Evolutionary conservation across 1,140 invertebrate species (phyloP).

Genomic region (Tribolium castaneum): DNA sequence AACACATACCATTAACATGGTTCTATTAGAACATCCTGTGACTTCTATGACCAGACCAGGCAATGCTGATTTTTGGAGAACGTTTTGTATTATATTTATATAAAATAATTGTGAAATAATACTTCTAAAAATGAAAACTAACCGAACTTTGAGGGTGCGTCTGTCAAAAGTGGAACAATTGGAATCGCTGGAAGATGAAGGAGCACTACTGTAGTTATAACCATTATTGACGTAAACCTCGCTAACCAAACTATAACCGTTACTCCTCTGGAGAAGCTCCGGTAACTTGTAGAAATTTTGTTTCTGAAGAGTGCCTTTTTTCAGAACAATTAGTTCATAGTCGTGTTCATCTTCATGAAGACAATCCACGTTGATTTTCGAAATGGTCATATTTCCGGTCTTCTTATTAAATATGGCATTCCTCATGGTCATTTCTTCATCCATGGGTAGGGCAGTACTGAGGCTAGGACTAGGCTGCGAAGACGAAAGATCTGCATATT

Average conservation of each 20-base stretch:
- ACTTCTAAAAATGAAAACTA: not conserved
- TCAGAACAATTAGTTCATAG: constrained; percentile 66
- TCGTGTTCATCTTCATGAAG: constrained; percentile 61
- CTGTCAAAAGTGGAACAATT: constrained; percentile 71
- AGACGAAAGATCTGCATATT: constrained; percentile 72
- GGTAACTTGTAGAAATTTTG: constrained; percentile 65
- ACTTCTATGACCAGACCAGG: no score
- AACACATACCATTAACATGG: no score
- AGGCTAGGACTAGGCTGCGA: constrained; percentile 77
- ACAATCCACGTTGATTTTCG: constrained; percentile 65
- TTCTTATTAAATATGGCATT: constrained; percentile 75
- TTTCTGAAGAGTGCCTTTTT: constrained; percentile 65
- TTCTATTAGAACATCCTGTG: no score
- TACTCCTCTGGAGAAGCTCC: constrained; percentile 65
- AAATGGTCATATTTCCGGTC: constrained; percentile 70
- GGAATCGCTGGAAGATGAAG: constrained; percentile 71
- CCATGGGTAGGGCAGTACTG: constrained; percentile 76
- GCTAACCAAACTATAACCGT: constrained; percentile 77
- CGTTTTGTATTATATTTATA: no score
- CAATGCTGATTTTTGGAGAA: no score
- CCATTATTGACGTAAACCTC: constrained; percentile 83
- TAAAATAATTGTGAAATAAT: no score
- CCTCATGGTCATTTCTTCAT: constrained; percentile 81
- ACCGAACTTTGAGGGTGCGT: constrained; percentile 68
- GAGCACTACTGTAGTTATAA: constrained; percentile 74